phyloP scores from a whole-genome alignment of 2,797 vertebrate genomes.

The Notoglanidium macrostoma region DNA sequence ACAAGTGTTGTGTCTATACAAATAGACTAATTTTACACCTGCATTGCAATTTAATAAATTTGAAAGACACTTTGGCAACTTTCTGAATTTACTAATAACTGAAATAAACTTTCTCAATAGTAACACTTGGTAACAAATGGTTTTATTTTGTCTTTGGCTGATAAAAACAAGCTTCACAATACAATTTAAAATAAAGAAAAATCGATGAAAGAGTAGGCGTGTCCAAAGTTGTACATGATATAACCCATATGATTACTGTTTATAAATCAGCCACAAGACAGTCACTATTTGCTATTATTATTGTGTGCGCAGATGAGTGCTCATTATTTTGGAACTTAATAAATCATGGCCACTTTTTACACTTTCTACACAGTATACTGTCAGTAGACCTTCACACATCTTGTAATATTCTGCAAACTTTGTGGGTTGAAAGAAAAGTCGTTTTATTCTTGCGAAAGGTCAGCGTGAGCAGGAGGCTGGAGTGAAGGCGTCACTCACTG shows the following conservation, averaged over 20 bases:
- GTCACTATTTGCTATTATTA: background rate
- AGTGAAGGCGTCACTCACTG: conserved; percentile 59
- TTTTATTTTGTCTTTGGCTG: no score
- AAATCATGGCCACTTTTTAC: background rate
- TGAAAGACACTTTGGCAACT: no score
- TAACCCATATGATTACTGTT: background rate
- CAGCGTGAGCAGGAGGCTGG: conserved; percentile 24
- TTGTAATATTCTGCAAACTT: background rate
- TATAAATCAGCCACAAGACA: background rate
- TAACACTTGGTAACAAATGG: no score
- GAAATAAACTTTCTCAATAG: no score
- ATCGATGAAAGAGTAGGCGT: no score
- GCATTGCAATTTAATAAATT: no score
- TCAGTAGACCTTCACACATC: background rate
- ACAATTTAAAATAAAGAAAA: no score
- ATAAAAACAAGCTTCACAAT: no score
- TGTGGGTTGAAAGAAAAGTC: background rate
- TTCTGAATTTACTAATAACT: no score
- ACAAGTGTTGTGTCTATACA: no score
- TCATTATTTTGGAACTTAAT: background rate
- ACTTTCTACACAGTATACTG: background rate
- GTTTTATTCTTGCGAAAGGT: conserved; percentile 38
- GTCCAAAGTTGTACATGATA: no score
- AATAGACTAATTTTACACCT: no score
- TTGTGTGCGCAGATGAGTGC: background rate